Base-by-base conservation (phyloP, 2,113 vertebrate genomes). In the Accipiter virgatus region DNA sequence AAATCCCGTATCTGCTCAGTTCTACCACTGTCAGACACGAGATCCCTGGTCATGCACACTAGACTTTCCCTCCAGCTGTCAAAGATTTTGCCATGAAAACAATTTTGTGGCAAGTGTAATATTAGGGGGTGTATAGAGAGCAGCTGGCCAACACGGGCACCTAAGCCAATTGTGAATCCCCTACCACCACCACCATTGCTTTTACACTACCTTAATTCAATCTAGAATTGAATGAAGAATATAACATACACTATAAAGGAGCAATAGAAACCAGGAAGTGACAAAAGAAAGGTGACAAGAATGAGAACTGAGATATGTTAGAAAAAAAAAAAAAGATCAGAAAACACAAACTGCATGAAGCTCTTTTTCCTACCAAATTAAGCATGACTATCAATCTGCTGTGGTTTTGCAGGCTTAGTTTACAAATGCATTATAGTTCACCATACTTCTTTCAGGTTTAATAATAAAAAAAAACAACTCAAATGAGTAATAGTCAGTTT, bases 351-450 rank as follows among this genome's bases (percentile, higher is more conserved):
- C 23, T 38, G 18, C 19, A 73, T 73, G 43, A 58, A 79, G 32
- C 10, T 47, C 56, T 65, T 82, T 87, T 80, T 56, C 47, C 36
- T 53, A 61, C 78, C 38, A 93, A 85, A 93, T 81, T 43, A 95
- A 52, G 58, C 72, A 32, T 22, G 62, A 84, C 65, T 88, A 50
- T 83, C 48, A 82, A 42, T 55, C 84, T 53, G 29, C 42, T 31
- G 47, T 27, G 32, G 3, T 72, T 77, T 84, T 91, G 61, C 36
- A 90, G 91, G 43, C 90, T 97, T 92, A 86, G 38, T 94, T 98
- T 97, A 91, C 90, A 97, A 97, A 95, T 90, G 74, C 93, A 96
- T 96, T 87, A 74, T 87, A 74, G 53, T 90, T 95, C 63, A 87
- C 58, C 47, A 94, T 66, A 52, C 22, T 95, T 95, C 95, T 95